Percentiles rank a stretch among this genome's conserved stretches.
Conservation (phyloP, 2,888 invertebrate genomes). For the Sphecodes monilicornis region DNA sequence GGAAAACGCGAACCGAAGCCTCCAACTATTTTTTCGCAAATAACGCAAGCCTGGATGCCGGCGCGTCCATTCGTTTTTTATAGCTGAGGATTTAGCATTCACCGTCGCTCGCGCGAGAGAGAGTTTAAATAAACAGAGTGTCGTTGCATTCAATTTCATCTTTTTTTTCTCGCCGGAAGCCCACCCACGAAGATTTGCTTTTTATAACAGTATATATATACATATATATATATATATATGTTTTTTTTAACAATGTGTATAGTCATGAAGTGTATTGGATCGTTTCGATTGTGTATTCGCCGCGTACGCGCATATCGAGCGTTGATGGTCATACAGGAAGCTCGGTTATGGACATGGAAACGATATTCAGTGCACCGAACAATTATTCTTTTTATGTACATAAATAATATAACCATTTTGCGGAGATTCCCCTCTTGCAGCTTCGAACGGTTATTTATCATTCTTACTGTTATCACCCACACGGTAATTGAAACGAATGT, state of each 20-base stretch:
- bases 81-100: background rate
- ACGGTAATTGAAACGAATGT: background rate
- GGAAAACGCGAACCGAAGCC: background rate
- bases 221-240: too few relatives aligned
- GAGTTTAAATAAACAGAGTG: background rate
- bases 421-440: too few relatives aligned
- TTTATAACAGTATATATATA: background rate
- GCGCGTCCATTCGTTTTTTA: conserved; percentile 8
- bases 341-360: background rate
- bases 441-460: background rate
- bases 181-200: background rate
- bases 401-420: background rate
- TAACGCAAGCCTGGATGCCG: background rate
- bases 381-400: background rate
- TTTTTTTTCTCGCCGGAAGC: background rate
- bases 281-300: background rate
- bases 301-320: background rate
- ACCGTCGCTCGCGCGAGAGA: too few relatives aligned
- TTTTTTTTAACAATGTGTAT: too few relatives aligned
- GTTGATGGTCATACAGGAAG: background rate
- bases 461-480: background rate
- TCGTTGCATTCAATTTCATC: conserved; percentile 21
- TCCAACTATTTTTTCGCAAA: background rate
- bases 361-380: background rate
- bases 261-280: background rate